phyloP scores from a whole-genome alignment of 92 coral and sea anemone species.

The Umimayanthus chanpuru region DNA sequence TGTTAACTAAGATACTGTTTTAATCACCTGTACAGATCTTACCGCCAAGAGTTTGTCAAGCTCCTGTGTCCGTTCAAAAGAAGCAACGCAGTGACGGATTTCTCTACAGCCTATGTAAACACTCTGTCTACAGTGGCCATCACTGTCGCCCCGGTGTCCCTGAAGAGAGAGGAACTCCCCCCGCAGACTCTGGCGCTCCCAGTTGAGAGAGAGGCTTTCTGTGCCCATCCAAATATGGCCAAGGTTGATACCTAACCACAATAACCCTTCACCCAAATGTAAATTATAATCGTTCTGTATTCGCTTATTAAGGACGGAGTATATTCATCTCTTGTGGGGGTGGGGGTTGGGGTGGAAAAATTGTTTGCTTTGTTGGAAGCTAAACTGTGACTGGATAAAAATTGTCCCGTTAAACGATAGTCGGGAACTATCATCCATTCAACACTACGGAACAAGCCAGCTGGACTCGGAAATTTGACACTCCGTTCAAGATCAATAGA shows the following conservation, averaged over 20 bases:
- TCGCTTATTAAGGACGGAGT: background rate
- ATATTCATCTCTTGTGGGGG: too few relatives aligned
- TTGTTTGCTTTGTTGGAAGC: too few relatives aligned
- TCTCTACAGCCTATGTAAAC: background rate
- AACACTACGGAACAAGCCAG: too few relatives aligned
- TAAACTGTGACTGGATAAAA: too few relatives aligned
- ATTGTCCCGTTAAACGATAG: too few relatives aligned
- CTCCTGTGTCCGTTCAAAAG: slow-evolving; percentile 16
- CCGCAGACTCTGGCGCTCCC: background rate
- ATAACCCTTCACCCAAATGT: background rate
- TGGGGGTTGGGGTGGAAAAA: too few relatives aligned
- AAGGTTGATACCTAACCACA: background rate
- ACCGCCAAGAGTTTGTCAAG: slow-evolving; percentile 25
- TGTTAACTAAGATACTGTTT: background rate
- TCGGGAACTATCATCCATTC: too few relatives aligned
- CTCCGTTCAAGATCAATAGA: too few relatives aligned
- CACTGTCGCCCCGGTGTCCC: background rate
- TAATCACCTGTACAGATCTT: slow-evolving; percentile 10
- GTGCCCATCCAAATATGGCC: background rate
- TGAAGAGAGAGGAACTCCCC: background rate
- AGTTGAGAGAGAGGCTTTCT: background rate
- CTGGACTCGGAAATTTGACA: too few relatives aligned
- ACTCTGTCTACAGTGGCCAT: background rate
- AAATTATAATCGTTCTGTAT: background rate
- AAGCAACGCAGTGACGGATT: background rate